These are phyloP conservation scores for Yoshiicerus persimilis DNA, from an alignment of 1,140 invertebrate species.

Conservation along the genomic window DNA sequence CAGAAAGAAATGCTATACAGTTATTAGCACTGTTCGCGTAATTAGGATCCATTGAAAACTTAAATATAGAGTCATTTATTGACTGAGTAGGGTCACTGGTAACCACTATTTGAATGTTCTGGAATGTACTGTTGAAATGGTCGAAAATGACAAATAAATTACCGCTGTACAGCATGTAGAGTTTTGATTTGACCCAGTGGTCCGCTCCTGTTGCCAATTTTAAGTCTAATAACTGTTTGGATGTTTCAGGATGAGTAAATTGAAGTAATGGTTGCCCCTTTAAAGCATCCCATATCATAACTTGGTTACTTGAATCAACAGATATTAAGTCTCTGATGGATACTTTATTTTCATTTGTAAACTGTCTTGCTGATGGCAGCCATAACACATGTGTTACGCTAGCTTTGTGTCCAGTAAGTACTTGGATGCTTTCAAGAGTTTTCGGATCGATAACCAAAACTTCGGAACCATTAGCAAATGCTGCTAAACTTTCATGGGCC, in stretches of 20 bases:
- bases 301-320: slow-evolving; percentile 20
- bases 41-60: slow-evolving; percentile 35
- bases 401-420: slow-evolving; percentile 18
- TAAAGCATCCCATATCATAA: slow-evolving; percentile 43
- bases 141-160: slow-evolving; percentile 44
- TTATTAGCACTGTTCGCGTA: slow-evolving; percentile 3
- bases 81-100: not conserved
- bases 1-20: slow-evolving; percentile 34
- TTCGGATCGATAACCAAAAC: slow-evolving; percentile 37
- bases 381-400: slow-evolving; percentile 32
- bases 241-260: slow-evolving; percentile 39
- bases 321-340: slow-evolving; percentile 40
- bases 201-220: slow-evolving; percentile 42
- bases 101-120: slow-evolving; percentile 37
- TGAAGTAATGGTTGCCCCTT: slow-evolving; percentile 27
- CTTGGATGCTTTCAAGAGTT: slow-evolving; percentile 11
- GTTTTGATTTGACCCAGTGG: slow-evolving; percentile 38
- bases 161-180: slow-evolving; percentile 42
- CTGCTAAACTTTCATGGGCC: slow-evolving; percentile 25
- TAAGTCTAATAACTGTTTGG: slow-evolving; percentile 26
- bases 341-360: slow-evolving; percentile 16
- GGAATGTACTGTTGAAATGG: slow-evolving; percentile 15
- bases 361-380: slow-evolving; percentile 37
- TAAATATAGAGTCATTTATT: not conserved
- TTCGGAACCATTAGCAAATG: slow-evolving; percentile 38